Evolutionary conservation across 2,113 vertebrate genomes (phyloP).

Genomic region (Tragelaphus imberbis): DNA sequence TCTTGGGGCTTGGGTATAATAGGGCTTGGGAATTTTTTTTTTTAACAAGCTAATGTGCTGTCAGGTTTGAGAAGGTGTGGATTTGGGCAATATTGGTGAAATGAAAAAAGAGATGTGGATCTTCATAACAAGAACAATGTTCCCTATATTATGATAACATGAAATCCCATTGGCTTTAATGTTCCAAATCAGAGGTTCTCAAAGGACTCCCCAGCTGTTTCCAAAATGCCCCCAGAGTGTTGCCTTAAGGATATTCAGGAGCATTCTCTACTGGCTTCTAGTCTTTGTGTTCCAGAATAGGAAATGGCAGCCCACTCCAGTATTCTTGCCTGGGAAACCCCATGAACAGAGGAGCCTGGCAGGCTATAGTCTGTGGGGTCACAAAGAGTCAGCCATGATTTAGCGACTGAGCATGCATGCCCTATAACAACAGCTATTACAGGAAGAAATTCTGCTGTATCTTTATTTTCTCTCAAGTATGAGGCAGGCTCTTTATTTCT

Average conservation of each 20-base stretch:
- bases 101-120: background rate
- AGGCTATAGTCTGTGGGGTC: background rate
- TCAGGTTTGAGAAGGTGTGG: background rate
- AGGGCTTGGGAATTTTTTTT: background rate
- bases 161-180: background rate
- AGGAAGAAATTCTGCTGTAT: background rate
- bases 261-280: background rate
- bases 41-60: background rate
- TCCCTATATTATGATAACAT: background rate
- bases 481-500: background rate
- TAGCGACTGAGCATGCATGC: background rate
- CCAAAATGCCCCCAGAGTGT: background rate
- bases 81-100: background rate
- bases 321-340: background rate
- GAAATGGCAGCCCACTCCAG: background rate
- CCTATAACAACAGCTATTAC: background rate
- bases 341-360: background rate
- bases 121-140: background rate
- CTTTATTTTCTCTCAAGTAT: background rate
- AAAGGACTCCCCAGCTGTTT: background rate
- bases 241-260: background rate
- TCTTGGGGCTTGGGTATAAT: background rate
- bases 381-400: background rate
- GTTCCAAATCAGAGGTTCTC: background rate
- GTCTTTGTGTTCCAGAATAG: background rate